Evolutionary conservation across 2,113 vertebrate genomes (phyloP).

Genomic region (Paraplagusia blochii): DNA sequence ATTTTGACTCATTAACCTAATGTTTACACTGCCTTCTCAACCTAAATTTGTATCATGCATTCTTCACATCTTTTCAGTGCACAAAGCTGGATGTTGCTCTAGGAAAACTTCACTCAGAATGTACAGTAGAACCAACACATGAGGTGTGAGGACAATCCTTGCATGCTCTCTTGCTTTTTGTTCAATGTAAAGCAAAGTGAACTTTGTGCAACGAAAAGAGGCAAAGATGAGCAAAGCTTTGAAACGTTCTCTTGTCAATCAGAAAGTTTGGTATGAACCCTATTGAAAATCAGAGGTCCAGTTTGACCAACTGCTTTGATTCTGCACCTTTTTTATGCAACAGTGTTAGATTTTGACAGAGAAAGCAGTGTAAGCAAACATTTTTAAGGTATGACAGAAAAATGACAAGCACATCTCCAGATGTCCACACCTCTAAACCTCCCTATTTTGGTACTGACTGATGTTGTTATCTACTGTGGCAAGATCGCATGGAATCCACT

Average conservation of each 20-base stretch:
- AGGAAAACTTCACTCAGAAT: slow-evolving; percentile 53
- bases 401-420: slow-evolving; percentile 72
- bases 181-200: slow-evolving; percentile 49
- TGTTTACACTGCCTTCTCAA: slow-evolving; percentile 81
- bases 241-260: slow-evolving; percentile 63
- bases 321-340: slow-evolving; percentile 33
- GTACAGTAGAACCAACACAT: slow-evolving; percentile 38
- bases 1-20: slow-evolving; percentile 76
- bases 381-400: slow-evolving; percentile 40
- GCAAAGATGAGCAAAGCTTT: slow-evolving; percentile 74
- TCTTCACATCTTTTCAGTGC: slow-evolving; percentile 73
- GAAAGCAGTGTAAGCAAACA: slow-evolving; percentile 80
- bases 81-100: slow-evolving; percentile 66
- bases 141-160: slow-evolving; percentile 38
- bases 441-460: slow-evolving; percentile 36
- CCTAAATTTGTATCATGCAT: slow-evolving; percentile 67
- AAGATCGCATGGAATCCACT: slow-evolving; percentile 41
- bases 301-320: slow-evolving; percentile 53
- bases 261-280: slow-evolving; percentile 82
- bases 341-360: slow-evolving; percentile 60
- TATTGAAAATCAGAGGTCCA: slow-evolving; percentile 79
- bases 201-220: slow-evolving; percentile 80
- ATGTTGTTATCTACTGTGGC: slow-evolving; percentile 30
- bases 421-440: slow-evolving; percentile 69
- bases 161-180: slow-evolving; percentile 43